These are phyloP conservation scores for Progne subis DNA, from an alignment of 2,113 vertebrate genomes.

Conservation along the genomic window DNA sequence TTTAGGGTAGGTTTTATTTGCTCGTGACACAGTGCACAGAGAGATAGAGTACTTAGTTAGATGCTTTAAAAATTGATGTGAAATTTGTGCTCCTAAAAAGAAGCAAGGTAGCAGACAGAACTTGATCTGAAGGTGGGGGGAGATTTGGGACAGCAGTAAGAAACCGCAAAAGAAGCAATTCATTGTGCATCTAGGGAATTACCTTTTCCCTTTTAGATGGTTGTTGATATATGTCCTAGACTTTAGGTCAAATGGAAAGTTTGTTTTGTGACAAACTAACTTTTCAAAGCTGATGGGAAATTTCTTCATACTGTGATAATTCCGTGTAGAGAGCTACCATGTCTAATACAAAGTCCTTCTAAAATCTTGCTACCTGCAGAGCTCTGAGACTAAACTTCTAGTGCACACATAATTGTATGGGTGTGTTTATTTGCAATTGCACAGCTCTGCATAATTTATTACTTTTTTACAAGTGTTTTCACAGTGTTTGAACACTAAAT, in stretches of 20 bases:
- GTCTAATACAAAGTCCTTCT: background rate
- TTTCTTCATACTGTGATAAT: background rate
- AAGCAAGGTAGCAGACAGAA: background rate
- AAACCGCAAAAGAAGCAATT: slow-evolving; percentile 6
- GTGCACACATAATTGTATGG: background rate
- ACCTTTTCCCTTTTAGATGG: background rate
- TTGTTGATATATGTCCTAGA: background rate
- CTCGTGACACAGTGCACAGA: background rate
- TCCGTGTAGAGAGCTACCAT: background rate
- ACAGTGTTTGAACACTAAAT: background rate
- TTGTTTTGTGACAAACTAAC: slow-evolving; percentile 8
- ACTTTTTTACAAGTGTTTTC: background rate
- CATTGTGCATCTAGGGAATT: background rate
- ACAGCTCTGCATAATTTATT: background rate
- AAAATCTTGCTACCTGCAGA: background rate
- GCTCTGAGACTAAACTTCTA: background rate
- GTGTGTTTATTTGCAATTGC: background rate
- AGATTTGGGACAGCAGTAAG: background rate
- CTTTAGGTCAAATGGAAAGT: background rate
- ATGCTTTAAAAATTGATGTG: slow-evolving; percentile 48
- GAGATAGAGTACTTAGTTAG: background rate
- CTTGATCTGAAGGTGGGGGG: background rate
- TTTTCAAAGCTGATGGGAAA: slow-evolving; percentile 7
- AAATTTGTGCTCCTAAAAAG: slow-evolving; percentile 12
- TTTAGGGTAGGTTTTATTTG: slow-evolving; percentile 35